Conservation (phyloP, 2,888 invertebrate species). For the Phortica okadai region DNA sequence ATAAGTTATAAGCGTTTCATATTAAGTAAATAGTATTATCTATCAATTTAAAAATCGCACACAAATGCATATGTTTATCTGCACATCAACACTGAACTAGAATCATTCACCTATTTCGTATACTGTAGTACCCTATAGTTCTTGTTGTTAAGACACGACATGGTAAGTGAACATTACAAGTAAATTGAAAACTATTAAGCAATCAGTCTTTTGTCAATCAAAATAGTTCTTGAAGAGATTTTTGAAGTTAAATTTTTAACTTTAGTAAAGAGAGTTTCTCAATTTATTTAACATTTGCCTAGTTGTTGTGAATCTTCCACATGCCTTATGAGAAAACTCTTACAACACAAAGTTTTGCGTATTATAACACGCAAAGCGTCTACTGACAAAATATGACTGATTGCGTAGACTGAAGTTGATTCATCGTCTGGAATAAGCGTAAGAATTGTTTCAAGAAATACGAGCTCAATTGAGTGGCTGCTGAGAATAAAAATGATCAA, state of each 20-base stretch:
- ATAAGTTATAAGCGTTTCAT: neutral
- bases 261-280: too few species aligned
- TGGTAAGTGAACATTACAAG: too few species aligned
- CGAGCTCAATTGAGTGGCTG: neutral
- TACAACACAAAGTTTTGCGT: neutral
- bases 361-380: neutral
- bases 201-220: too few species aligned
- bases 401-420: neutral
- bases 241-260: too few species aligned
- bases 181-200: too few species aligned
- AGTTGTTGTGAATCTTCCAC: neutral
- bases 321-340: neutral
- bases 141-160: too few species aligned
- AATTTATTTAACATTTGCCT: too few species aligned
- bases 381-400: slow-evolving; percentile 6
- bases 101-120: too few species aligned
- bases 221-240: too few species aligned
- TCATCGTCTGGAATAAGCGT: neutral
- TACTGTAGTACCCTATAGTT: too few species aligned
- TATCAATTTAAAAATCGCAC: neutral
- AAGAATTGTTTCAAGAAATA: neutral
- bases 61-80: neutral
- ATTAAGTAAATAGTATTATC: neutral
- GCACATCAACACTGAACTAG: neutral
- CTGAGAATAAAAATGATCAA: neutral